Percentiles rank a stretch among this genome's conserved stretches.
phyloP scores from a whole-genome alignment of 23 tunicate species.

The Halocynthia aurantium region DNA sequence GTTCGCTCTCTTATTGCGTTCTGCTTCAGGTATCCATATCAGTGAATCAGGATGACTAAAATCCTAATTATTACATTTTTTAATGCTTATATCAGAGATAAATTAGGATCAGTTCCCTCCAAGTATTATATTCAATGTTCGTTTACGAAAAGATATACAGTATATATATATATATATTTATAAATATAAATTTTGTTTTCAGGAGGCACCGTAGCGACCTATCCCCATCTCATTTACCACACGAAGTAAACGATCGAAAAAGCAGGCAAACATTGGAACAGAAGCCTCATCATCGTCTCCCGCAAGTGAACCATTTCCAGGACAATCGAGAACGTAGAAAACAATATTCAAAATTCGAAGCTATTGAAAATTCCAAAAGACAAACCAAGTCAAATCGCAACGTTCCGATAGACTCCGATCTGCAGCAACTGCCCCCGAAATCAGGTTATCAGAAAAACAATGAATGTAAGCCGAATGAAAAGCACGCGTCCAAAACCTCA shows the following conservation, averaged over 20 bases:
- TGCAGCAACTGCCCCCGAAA: not conserved
- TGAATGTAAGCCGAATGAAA: no score
- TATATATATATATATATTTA: no score
- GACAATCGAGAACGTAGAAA: slow-evolving; percentile 4
- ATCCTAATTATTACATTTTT: not conserved
- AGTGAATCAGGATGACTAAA: not conserved
- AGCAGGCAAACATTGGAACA: not conserved
- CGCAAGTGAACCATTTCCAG: not conserved
- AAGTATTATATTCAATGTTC: not conserved
- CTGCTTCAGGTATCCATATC: no score
- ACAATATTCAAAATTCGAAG: not conserved
- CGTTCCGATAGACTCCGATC: not conserved
- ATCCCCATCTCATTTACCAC: not conserved
- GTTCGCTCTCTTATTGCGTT: no score
- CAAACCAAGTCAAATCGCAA: no score
- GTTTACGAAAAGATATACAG: no score
- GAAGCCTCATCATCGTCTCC: not conserved
- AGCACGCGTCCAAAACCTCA: no score
- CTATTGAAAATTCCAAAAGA: no score
- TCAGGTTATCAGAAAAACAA: no score
- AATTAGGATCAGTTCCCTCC: not conserved
- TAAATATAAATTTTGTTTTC: not conserved
- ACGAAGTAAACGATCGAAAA: not conserved
- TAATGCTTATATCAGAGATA: not conserved
- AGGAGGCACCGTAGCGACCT: slow-evolving; percentile 11